A percentile compares a stretch with the other conserved stretches of the same genome.
These are phyloP conservation scores for Agonopterix subpropinquella DNA, from an alignment of 2,888 invertebrate genomes.

Conservation along the genomic window DNA sequence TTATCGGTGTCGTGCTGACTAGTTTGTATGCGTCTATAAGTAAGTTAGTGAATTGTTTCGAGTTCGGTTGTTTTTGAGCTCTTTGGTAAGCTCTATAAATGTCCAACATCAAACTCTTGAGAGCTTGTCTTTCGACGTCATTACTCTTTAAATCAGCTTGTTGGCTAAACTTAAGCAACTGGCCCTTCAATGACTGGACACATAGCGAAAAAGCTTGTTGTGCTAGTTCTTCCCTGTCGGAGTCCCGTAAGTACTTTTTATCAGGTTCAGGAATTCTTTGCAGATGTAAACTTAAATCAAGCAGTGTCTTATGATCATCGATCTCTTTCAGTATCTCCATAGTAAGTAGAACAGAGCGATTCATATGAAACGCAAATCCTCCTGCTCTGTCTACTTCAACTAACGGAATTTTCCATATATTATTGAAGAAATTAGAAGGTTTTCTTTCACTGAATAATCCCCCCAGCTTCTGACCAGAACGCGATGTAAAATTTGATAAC, in stretches of 20 bases:
- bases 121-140: slow-evolving; percentile 62
- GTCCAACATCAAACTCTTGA: slow-evolving; percentile 70
- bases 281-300: slow-evolving; percentile 87
- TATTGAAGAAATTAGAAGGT: slow-evolving; percentile 91
- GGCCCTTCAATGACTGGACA: slow-evolving; percentile 80
- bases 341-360: slow-evolving; percentile 86
- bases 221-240: slow-evolving; percentile 87
- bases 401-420: slow-evolving; percentile 94
- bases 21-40: slow-evolving; percentile 83
- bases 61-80: slow-evolving; percentile 77
- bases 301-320: slow-evolving; percentile 86
- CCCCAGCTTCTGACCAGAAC: slow-evolving; percentile 79
- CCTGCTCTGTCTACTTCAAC: slow-evolving; percentile 95
- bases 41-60: slow-evolving; percentile 78
- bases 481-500: slow-evolving; percentile 80
- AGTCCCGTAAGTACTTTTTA: slow-evolving; percentile 91
- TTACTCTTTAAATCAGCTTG: slow-evolving; percentile 63
- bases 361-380: slow-evolving; percentile 94
- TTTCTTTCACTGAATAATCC: slow-evolving; percentile 92
- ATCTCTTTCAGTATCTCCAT: slow-evolving; percentile 87
- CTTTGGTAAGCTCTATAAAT: slow-evolving; percentile 82
- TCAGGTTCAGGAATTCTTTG: slow-evolving; percentile 88
- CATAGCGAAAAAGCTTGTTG: slow-evolving; percentile 86
- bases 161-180: slow-evolving; percentile 72
- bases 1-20: slow-evolving; percentile 75